A percentile compares a stretch with the other conserved stretches of the same genome.
phyloP scores from a whole-genome alignment of 2,888 invertebrate species.

The Mythimna ferrago region DNA sequence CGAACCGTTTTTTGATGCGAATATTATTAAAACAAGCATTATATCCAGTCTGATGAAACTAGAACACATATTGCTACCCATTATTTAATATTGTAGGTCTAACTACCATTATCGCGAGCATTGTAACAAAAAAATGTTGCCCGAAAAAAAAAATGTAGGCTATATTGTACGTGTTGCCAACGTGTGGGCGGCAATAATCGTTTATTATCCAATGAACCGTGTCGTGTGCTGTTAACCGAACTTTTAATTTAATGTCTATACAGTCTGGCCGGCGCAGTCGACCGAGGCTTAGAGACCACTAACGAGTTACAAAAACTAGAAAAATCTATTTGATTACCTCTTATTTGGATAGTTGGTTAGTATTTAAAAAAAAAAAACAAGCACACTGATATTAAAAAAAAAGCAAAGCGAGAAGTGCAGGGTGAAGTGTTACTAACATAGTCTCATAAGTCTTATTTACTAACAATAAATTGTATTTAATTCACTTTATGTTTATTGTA shows the following conservation, averaged over 20 bases:
- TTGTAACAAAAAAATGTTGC: not conserved
- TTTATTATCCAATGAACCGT: slow-evolving; percentile 62
- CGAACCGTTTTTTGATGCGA: no score
- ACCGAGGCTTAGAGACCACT: slow-evolving; percentile 34
- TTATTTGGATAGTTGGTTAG: slow-evolving; percentile 1
- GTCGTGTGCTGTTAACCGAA: slow-evolving; percentile 59
- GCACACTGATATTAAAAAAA: no score
- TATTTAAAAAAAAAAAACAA: not conserved
- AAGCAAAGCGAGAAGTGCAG: no score
- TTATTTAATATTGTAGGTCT: slow-evolving; percentile 17
- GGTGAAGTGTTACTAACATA: no score
- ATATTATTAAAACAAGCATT: not conserved
- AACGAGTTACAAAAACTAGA: not conserved
- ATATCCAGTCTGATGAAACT: not conserved
- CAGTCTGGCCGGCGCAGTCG: slow-evolving; percentile 21
- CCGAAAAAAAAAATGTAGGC: slow-evolving; percentile 29
- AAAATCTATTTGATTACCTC: slow-evolving; percentile 6
- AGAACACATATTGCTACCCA: not conserved
- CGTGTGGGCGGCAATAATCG: slow-evolving; percentile 55
- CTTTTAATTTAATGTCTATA: slow-evolving; percentile 60
- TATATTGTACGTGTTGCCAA: slow-evolving; percentile 32
- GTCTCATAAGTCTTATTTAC: no score
- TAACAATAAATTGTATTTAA: no score
- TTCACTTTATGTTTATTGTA: no score
- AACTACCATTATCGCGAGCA: slow-evolving; percentile 21